phyloP scores from a whole-genome alignment of 2,888 invertebrate genomes.

The Campopleginae sp. region DNA sequence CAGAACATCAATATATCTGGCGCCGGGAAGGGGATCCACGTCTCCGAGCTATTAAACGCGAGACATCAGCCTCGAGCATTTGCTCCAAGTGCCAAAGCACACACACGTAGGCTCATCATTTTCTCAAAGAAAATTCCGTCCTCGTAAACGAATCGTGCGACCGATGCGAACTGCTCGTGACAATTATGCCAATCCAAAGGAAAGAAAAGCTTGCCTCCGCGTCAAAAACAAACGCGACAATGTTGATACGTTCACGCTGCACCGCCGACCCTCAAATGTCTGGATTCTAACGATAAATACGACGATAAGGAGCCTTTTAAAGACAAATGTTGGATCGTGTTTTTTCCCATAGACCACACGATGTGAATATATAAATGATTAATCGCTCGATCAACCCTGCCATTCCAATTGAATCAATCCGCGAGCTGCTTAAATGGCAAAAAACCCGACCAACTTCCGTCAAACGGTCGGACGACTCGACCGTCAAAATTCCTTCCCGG shows the following conservation, averaged over 20 bases:
- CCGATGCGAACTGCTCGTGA: conserved; percentile 51
- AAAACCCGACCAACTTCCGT: not conserved
- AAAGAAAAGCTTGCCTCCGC: not conserved
- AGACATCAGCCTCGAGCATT: conserved; percentile 31
- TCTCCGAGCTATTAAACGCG: conserved; percentile 53
- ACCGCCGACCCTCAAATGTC: not conserved
- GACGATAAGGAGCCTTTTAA: not conserved
- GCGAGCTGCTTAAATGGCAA: not conserved
- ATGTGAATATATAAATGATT: not conserved
- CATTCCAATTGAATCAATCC: not conserved
- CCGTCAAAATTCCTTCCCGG: not conserved
- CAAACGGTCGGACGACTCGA: not conserved
- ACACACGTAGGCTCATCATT: conserved; percentile 9
- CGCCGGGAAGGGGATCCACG: conserved; percentile 51
- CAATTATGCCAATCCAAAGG: conserved; percentile 56
- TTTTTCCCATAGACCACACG: not conserved
- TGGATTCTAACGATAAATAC: not conserved
- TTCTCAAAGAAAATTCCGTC: conserved; percentile 49
- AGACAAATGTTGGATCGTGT: not conserved
- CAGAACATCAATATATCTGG: conserved; percentile 54
- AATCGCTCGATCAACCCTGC: not conserved
- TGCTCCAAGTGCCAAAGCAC: conserved; percentile 24
- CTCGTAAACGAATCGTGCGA: conserved; percentile 62
- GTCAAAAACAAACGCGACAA: not conserved
- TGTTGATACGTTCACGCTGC: not conserved